Base-by-base conservation (phyloP, 2,888 invertebrate genomes). In the Dolichopus griseipennis region DNA sequence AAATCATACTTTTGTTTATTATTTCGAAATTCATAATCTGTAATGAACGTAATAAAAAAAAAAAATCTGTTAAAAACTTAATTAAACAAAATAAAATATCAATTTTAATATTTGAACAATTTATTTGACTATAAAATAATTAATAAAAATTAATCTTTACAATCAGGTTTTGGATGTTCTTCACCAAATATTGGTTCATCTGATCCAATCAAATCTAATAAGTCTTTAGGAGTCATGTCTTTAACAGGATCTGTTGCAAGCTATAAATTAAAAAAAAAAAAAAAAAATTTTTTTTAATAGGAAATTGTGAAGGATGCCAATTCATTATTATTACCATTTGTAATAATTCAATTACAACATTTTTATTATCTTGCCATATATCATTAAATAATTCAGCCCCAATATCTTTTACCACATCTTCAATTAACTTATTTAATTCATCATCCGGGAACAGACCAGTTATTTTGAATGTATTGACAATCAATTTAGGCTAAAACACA, bases 341-440 rank as follows among this genome's bases (percentile, higher is more conserved):
- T 6, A 52, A 52, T n/a, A 52, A 52, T 12, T 71, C 15, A 9
- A 74, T 69, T 9, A 75, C 73, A 1, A 72, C 68, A 33, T 65
- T 70, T 18, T 77, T 73, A 21, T 73, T 75, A 37, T 73, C 76
- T 27, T 71, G 70, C 79, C 80, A 79, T 1, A 76, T 20, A 69
- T 79, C 80, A 33, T 74, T 74, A 21, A 80, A 69, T 20, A 80
- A 65, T 69, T 80, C 79, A 20, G 79, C 68, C 1, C 76, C 73
- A 70, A 79, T 65, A 73, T 78, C 76, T 70, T 79, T 78, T 12
- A 79, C 37, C n/a, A 79, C 66, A 22, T 73, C 74, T 70, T 78
- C 76, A 12, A 78, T 0, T 61, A 79, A 80, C 0, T 73, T 71
- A 67, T 75, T 75, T 2, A 79, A 68, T n/a, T 78, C 74, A 0